Conservation (phyloP, 2,888 invertebrate species). For the Mechanitis messenoides region DNA sequence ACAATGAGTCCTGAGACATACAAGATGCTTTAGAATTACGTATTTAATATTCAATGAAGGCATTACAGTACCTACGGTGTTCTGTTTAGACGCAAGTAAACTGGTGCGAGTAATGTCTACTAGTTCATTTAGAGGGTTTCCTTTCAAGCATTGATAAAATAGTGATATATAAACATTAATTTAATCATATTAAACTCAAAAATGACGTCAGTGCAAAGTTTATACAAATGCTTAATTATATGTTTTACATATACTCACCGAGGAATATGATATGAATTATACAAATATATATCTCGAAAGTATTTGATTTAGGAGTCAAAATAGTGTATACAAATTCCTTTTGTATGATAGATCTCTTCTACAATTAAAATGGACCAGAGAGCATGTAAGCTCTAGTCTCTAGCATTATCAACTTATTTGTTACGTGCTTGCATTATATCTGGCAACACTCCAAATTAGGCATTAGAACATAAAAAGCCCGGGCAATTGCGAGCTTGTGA, state of each 20-base stretch:
- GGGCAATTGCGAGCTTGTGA: constrained; percentile 26
- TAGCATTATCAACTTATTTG: constrained; percentile 19
- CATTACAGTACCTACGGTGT: neutral
- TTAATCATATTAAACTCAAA: too few relatives aligned
- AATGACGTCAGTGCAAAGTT: too few relatives aligned
- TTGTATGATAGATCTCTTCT: too few relatives aligned
- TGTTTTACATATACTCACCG: neutral
- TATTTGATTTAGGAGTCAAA: too few relatives aligned
- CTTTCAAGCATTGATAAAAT: neutral
- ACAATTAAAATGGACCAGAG: too few relatives aligned
- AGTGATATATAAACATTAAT: too few relatives aligned
- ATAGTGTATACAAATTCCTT: too few relatives aligned
- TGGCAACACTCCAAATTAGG: constrained; percentile 28
- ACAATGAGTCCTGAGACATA: constrained; percentile 43
- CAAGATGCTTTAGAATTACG: constrained; percentile 37
- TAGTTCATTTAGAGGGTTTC: neutral
- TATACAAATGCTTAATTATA: neutral
- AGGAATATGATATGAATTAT: neutral
- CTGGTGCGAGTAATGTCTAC: neutral
- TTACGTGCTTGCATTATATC: constrained; percentile 16
- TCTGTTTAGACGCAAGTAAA: neutral
- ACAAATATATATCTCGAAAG: too few relatives aligned
- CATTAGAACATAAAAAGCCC: constrained; percentile 27
- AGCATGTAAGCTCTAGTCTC: constrained; percentile 6
- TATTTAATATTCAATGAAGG: constrained; percentile 25